Base-by-base conservation (phyloP, 1,140 invertebrate genomes). In the Dolichoris vasculosae region DNA sequence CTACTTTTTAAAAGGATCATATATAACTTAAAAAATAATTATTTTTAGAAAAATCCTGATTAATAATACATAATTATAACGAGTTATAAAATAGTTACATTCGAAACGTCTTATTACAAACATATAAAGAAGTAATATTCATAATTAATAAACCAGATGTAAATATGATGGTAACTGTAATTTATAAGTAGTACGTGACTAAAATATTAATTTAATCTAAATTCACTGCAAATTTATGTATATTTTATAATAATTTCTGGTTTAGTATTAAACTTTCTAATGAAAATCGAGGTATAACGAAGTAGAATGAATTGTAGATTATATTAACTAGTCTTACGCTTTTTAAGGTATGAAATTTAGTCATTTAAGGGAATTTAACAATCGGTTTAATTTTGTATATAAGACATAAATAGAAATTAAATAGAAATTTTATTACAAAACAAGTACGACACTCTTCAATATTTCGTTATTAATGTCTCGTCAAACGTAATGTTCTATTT, bases 381-480 rank as follows among this genome's bases (percentile, higher is more conserved):
- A 67, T 43, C 32, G 63, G 40, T 59, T 38, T 63, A 30, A 69
- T 38, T 83, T 76, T 1, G 67, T 85, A 40, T 40, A 67, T 51
- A 64, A 82, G 82, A 43, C 43, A 67, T 69, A 82, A 82, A 82
- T 76, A n/a, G n/a, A n/a, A n/a, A n/a, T n/a, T n/a, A n/a, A 85
- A 85, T 82, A 69, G 78, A 79, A 85, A 85, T 82, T 85, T 82
- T 77, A 85, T 71, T 82, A 59, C 79, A 82, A 85, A 85, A 82
- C 69, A 67, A 77, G 84, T 82, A 67, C 67, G 35, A 4, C 77
- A n/a, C 55, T n/a, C 82, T 0, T 38, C 73, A 26, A 6, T 30
- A n/a, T 35, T 84, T 69, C 40, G 71, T 77, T 82, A 85, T 85
- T 85, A 85, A 85, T 85, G 79, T 73, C 20, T 15, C 7, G 17